Conservation (phyloP, 2,113 vertebrate species). For the Melozone crissalis region DNA sequence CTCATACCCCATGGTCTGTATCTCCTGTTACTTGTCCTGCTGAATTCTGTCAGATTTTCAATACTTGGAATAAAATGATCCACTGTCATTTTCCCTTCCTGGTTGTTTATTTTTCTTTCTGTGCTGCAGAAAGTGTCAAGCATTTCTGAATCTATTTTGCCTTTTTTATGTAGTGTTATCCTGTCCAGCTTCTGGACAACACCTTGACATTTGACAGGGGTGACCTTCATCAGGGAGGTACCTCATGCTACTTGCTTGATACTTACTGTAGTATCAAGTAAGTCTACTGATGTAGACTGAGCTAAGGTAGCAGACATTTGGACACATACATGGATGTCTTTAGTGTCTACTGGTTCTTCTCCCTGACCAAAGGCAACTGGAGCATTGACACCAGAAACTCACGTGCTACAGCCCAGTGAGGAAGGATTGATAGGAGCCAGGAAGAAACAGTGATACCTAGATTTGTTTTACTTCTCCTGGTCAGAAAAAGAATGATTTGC, state of each 20-base stretch:
- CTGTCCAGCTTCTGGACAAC: background rate
- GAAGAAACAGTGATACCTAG: background rate
- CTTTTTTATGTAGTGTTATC: background rate
- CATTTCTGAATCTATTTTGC: background rate
- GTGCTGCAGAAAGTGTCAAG: background rate
- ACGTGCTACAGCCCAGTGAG: background rate
- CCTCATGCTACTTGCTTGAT: background rate
- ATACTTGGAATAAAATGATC: background rate
- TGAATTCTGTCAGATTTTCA: background rate
- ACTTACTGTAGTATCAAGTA: too few species aligned
- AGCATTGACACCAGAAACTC: background rate
- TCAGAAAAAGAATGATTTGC: background rate
- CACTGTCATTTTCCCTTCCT: background rate
- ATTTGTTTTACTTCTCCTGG: background rate
- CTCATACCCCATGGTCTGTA: rapidly evolving
- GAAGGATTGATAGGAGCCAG: background rate
- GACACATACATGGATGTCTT: background rate
- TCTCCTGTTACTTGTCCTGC: background rate
- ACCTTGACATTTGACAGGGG: background rate
- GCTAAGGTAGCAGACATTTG: background rate
- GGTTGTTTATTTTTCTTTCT: background rate
- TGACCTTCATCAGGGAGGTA: background rate
- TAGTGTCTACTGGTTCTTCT: background rate
- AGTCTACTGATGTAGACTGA: background rate
- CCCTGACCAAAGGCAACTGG: background rate